Conservation (phyloP, 1,140 invertebrate genomes). For the Chlorops oryzae region DNA sequence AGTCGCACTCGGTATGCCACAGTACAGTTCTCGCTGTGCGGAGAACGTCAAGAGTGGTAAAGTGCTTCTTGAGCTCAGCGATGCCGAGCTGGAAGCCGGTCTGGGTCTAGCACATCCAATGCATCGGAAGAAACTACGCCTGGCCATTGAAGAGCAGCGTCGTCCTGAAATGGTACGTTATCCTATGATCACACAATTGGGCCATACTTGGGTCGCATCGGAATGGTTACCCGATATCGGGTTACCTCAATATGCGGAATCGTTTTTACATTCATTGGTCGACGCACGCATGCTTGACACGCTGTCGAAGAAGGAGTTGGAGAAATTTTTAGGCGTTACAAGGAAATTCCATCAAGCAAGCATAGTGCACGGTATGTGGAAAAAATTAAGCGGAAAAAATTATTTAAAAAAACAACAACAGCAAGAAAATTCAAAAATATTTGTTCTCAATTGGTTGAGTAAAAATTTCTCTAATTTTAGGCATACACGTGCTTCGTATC, state of each 20-base stretch:
- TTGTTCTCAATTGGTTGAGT: not conserved
- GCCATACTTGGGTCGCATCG: conserved; percentile 85
- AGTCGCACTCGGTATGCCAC: conserved; percentile 87
- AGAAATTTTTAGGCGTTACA: conserved; percentile 84
- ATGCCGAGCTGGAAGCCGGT: conserved; percentile 80
- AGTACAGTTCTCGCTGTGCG: conserved; percentile 80
- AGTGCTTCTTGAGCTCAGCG: conserved; percentile 83
- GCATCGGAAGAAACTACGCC: conserved; percentile 85
- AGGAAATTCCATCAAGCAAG: conserved; percentile 90
- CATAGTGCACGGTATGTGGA: conserved; percentile 70
- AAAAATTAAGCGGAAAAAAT: not conserved
- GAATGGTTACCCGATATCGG: conserved; percentile 89
- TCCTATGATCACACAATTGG: conserved; percentile 76
- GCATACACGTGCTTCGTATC: conserved; percentile 82
- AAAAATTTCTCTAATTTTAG: conserved; percentile 12
- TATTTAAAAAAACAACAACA: too few relatives aligned
- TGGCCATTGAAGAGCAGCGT: conserved; percentile 88
- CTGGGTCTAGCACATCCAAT: conserved; percentile 83
- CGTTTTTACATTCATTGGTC: conserved; percentile 82
- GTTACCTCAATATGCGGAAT: conserved; percentile 79
- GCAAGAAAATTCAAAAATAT: too few relatives aligned
- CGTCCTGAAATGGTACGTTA: conserved; percentile 78
- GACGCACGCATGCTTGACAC: conserved; percentile 88
- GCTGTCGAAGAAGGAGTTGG: conserved; percentile 86
- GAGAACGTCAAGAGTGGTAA: conserved; percentile 94